Evolutionary conservation across 2,113 vertebrate species (phyloP).

Genomic region (Cyanoliseus patagonus): DNA sequence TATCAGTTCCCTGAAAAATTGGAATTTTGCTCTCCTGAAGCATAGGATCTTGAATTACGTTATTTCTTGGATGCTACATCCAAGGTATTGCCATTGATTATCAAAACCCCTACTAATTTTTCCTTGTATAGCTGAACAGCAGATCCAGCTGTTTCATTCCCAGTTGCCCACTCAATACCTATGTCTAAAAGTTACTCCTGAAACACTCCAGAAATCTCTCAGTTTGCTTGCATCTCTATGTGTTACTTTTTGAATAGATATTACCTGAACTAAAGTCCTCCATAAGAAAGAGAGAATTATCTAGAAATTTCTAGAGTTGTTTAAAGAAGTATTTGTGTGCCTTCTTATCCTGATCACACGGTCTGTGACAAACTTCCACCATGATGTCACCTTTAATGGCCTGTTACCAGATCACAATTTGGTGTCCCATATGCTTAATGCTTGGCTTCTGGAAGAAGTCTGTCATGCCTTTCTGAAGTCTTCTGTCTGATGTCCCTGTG

Average conservation of each 20-base stretch:
- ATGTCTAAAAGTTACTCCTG: not conserved
- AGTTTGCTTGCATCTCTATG: not conserved
- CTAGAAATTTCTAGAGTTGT: not conserved
- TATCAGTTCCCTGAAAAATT: not conserved
- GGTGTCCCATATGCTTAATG: not conserved
- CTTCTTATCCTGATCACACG: not conserved
- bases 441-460: not conserved
- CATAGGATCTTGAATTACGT: not conserved
- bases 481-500: not conserved
- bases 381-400: not conserved
- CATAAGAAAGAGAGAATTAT: not conserved
- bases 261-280: not conserved
- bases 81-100: not conserved
- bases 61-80: not conserved
- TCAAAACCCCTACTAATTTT: not conserved
- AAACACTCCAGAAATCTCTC: not conserved
- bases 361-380: not conserved
- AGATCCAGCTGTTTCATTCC: not conserved
- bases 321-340: not conserved
- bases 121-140: not conserved
- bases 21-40: not conserved
- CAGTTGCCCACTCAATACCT: not conserved
- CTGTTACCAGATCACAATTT: not conserved
- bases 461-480: not conserved
- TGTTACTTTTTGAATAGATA: not conserved